Base-by-base conservation (phyloP, 2,113 vertebrate genomes). In the Loxodonta africana region DNA sequence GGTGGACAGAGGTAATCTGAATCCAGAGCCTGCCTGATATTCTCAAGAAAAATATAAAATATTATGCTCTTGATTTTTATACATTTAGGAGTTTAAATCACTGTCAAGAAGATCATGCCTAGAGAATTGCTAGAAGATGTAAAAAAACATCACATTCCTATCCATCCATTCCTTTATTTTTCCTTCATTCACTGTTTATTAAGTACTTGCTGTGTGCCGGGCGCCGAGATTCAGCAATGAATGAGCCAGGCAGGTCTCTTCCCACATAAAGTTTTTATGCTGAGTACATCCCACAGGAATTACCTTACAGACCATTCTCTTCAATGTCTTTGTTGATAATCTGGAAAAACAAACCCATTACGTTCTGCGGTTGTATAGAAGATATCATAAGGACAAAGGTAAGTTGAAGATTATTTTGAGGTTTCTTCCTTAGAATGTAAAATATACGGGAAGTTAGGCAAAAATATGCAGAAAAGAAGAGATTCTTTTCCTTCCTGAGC, bases 401-500 rank as follows among this genome's bases (percentile, higher is more conserved):
- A 62, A 60, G 23, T 73, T 91, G 48, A 92, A 80, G 73, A 83
- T 94, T 85, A 57, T 69, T 94, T 92, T 92, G 26, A 88, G 12
- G 5, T 73, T 91, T 90, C 12, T 57, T 73, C 87, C 63, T 37
- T 87, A 30, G 17, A 83, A 62, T 92, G 20, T 78, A 20, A 95
- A 85, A 93, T 71, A 18, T 21, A 20, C 10, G 60, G 4, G 73
- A 65, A 84, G 2, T 74, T 71, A 26, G 37, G 11, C 63, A 78
- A 57, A 44, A 83, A 53, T 67, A 77, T 8, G 2, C 33, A 80
- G 44, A 87, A 82, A 17, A 85, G 57, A 88, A 95, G 82, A 94
- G 5, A 62, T 82, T 76, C 0, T 77, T 80, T 81, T 90, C 20
- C 20, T 62, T 92, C 67, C 25, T 76, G 17, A 91, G 67, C 15